Evolutionary conservation across 2,888 invertebrate genomes (phyloP).

Genomic region (Eupithecia abbreviata): DNA sequence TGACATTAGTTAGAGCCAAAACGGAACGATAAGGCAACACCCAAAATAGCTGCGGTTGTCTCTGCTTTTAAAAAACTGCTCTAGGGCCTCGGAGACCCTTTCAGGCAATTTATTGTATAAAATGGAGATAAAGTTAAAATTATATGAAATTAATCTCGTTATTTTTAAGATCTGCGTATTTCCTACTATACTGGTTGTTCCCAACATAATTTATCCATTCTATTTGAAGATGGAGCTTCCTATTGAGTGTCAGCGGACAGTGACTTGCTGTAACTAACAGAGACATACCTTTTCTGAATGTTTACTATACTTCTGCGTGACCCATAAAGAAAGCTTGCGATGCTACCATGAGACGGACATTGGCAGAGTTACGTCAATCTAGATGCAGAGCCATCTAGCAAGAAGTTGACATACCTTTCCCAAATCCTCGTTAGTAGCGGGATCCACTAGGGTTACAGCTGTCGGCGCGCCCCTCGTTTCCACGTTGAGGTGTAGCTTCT

Average conservation of each 20-base stretch:
- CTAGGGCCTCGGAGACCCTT: background rate
- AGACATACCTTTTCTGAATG: conserved; percentile 79
- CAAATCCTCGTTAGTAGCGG: conserved; percentile 77
- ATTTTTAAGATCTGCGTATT: no score
- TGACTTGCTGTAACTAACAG: background rate
- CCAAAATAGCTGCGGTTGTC: background rate
- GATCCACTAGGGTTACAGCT: conserved; percentile 82
- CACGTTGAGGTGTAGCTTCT: conserved; percentile 91
- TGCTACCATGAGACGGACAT: no score
- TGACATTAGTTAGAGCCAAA: background rate
- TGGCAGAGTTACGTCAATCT: no score
- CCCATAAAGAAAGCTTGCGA: no score
- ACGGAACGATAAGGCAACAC: background rate
- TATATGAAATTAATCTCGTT: background rate
- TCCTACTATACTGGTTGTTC: no score
- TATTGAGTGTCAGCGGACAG: background rate
- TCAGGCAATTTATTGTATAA: background rate
- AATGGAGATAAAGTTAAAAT: background rate
- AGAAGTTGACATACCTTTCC: conserved; percentile 69
- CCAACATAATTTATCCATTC: background rate
- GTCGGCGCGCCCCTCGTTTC: conserved; percentile 88
- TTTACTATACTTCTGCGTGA: no score
- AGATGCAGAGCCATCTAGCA: no score
- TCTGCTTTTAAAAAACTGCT: background rate
- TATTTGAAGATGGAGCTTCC: background rate